phyloP scores from a whole-genome alignment of 1,140 invertebrate species.

The Formica selysi region DNA sequence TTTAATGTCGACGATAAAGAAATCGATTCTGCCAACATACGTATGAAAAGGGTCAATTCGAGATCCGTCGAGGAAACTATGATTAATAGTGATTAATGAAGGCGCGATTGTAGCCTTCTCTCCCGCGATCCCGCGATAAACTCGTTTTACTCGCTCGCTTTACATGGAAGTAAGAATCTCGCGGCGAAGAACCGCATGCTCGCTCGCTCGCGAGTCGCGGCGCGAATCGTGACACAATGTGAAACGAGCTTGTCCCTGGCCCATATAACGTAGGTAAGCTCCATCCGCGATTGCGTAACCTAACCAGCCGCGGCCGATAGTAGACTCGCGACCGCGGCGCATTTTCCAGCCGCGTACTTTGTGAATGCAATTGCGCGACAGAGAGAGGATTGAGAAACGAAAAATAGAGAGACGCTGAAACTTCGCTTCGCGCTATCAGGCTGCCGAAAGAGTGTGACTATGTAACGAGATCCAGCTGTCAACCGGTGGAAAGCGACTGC shows the following conservation, averaged over 20 bases:
- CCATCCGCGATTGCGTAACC: conserved; percentile 79
- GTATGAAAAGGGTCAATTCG: background rate
- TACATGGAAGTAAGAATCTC: conserved; percentile 40
- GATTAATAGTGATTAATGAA: background rate
- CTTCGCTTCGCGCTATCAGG: background rate
- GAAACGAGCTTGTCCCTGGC: conserved; percentile 78
- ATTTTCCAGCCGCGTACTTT: conserved; percentile 10
- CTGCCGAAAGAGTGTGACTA: conserved; percentile 2
- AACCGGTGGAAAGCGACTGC: background rate
- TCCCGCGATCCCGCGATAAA: background rate
- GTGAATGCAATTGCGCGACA: conserved; percentile 23
- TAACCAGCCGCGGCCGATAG: conserved; percentile 72
- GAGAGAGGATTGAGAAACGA: conserved; percentile 19
- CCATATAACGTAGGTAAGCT: conserved; percentile 77
- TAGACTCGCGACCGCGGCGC: conserved; percentile 52
- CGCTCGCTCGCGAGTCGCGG: conserved; percentile 17
- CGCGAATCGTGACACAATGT: conserved; percentile 60
- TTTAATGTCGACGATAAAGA: background rate
- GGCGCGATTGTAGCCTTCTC: background rate
- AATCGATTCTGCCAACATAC: background rate
- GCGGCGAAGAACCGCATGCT: conserved; percentile 14
- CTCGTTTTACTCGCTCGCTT: conserved; percentile 36
- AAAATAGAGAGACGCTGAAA: conserved; percentile 1
- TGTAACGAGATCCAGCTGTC: background rate
- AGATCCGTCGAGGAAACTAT: background rate